phyloP scores from a whole-genome alignment of 2,888 invertebrate genomes.

The Cybosia mesomella region DNA sequence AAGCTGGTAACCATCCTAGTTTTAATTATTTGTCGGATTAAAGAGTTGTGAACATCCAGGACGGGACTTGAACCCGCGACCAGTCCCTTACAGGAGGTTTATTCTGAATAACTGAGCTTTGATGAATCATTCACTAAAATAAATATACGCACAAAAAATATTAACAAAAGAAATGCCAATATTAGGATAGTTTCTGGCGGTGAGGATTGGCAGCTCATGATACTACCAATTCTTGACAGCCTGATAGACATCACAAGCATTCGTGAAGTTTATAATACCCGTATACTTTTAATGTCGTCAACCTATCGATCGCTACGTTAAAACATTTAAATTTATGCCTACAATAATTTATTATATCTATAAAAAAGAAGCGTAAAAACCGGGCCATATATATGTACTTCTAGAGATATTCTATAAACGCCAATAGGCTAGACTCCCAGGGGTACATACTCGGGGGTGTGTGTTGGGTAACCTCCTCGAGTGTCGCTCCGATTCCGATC shows the following conservation, averaged over 20 bases:
- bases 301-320: constrained; percentile 15
- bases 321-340: constrained; percentile 19
- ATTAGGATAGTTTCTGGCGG: background rate
- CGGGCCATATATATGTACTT: background rate
- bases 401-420: background rate
- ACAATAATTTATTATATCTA: background rate
- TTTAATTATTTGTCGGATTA: too few relatives aligned
- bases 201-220: background rate
- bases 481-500: too few relatives aligned
- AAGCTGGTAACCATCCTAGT: too few relatives aligned
- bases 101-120: too few relatives aligned
- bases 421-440: too few relatives aligned
- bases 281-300: constrained; percentile 10
- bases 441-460: too few relatives aligned
- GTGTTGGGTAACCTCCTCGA: too few relatives aligned
- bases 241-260: background rate
- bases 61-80: too few relatives aligned
- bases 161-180: constrained; percentile 1
- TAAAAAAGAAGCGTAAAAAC: constrained; percentile 6
- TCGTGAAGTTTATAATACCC: background rate
- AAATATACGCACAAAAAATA: background rate
- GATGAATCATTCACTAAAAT: too few relatives aligned
- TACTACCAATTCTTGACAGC: background rate
- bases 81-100: too few relatives aligned
- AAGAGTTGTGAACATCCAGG: too few relatives aligned